A percentile compares a stretch with the other conserved stretches of the same genome.
phyloP scores from a whole-genome alignment of 2,888 invertebrate genomes.

The Teleiodes luculella region DNA sequence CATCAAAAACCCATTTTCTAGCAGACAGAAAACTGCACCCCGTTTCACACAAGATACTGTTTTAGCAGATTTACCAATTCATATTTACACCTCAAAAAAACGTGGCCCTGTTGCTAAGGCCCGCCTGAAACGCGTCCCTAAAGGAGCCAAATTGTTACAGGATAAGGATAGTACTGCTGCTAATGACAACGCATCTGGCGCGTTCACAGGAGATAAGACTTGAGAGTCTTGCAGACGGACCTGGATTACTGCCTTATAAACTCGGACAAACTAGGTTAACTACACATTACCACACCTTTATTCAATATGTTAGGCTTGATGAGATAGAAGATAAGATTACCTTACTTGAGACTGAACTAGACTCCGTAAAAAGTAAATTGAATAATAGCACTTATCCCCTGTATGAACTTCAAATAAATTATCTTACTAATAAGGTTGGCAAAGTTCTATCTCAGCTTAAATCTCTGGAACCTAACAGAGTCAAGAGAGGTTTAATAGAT shows the following conservation, averaged over 20 bases:
- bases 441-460: background rate
- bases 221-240: background rate
- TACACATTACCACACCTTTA: background rate
- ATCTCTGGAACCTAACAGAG: background rate
- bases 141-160: background rate
- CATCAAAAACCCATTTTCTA: background rate
- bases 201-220: background rate
- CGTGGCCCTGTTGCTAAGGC: conserved; percentile 26
- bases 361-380: background rate
- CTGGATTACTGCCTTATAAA: background rate
- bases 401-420: background rate
- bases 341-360: background rate
- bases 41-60: conserved; percentile 28
- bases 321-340: background rate
- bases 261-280: background rate
- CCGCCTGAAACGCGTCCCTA: background rate
- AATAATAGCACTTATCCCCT: background rate
- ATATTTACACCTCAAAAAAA: conserved; percentile 28
- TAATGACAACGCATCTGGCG: background rate
- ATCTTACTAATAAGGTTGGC: background rate
- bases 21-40: conserved; percentile 15
- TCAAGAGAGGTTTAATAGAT: background rate
- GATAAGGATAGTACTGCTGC: background rate
- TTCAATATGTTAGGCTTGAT: background rate
- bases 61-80: conserved; percentile 27